Conservation (phyloP, 1,140 invertebrate species). For the Cydia amplana region DNA sequence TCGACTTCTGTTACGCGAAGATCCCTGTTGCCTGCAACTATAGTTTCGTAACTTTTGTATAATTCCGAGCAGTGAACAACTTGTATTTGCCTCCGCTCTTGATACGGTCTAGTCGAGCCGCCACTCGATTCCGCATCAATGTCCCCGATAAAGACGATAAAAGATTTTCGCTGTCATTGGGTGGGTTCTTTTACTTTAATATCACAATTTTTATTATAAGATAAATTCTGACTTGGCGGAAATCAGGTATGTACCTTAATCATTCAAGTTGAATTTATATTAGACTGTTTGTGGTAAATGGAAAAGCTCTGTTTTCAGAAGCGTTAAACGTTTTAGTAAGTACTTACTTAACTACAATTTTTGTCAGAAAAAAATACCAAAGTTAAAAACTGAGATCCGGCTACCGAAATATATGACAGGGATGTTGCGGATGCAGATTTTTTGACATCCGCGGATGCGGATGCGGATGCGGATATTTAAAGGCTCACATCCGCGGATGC, state of each 20-base stretch:
- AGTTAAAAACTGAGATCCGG: too few relatives aligned
- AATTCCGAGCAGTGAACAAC: background rate
- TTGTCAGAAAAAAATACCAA: too few relatives aligned
- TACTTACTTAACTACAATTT: too few relatives aligned
- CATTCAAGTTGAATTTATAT: background rate
- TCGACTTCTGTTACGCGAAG: constrained; percentile 39
- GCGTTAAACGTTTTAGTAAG: too few relatives aligned
- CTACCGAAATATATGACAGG: too few relatives aligned
- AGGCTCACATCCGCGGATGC: too few relatives aligned
- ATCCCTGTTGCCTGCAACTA: background rate
- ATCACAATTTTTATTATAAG: background rate
- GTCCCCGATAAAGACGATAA: constrained; percentile 52
- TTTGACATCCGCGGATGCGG: too few relatives aligned
- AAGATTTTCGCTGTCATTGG: constrained; percentile 52
- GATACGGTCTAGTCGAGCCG: background rate
- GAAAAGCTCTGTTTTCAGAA: background rate
- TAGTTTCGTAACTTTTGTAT: constrained; percentile 11
- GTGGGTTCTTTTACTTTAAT: constrained; percentile 5
- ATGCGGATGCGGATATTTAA: too few relatives aligned
- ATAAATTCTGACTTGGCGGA: background rate
- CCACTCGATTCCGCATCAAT: constrained; percentile 3
- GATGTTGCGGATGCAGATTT: too few relatives aligned
- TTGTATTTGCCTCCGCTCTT: background rate
- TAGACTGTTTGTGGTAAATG: background rate
- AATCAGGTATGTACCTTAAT: too few relatives aligned